phyloP scores from a whole-genome alignment of 2,888 invertebrate genomes.

The Caenorhabditis sp. region DNA sequence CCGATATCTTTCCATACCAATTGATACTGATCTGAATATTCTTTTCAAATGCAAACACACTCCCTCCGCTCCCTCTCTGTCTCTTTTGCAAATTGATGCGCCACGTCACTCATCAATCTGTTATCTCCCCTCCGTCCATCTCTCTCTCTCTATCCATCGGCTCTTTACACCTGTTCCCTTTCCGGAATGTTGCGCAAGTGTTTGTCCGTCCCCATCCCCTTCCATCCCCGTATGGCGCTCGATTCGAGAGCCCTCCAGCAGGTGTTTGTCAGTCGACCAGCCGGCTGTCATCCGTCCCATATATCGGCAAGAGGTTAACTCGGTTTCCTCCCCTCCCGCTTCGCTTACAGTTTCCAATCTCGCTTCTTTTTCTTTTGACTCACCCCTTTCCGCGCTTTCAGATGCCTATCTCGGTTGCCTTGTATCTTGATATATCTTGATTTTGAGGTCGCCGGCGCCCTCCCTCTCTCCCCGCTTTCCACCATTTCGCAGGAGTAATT shows the following conservation, averaged over 20 bases:
- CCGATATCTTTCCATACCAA: no score
- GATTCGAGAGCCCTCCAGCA: constrained; percentile 55
- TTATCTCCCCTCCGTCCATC: no score
- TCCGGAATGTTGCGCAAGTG: constrained; percentile 45
- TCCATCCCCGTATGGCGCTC: constrained; percentile 50
- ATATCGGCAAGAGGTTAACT: constrained; percentile 39
- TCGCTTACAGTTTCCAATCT: constrained; percentile 6
- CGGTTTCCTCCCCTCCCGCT: background rate
- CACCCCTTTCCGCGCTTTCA: constrained; percentile 12
- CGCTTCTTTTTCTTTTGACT: constrained; percentile 3
- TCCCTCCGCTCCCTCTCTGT: constrained; percentile 11
- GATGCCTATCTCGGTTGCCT: constrained; percentile 45
- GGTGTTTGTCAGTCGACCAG: constrained; percentile 51
- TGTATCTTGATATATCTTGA: no score
- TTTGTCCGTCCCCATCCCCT: constrained; percentile 24
- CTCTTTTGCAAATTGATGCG: constrained; percentile 29
- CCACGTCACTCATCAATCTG: constrained; percentile 49
- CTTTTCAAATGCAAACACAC: constrained; percentile 21
- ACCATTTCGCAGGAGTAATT: constrained; percentile 53
- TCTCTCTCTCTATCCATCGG: constrained; percentile 17
- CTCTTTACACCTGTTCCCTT: constrained; percentile 61
- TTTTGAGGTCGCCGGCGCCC: constrained; percentile 41
- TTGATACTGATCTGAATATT: background rate
- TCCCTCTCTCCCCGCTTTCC: constrained; percentile 3
- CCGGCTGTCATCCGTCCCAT: constrained; percentile 33